Base-by-base conservation (phyloP, 2,888 invertebrate species). In the Plutella xylostella region DNA sequence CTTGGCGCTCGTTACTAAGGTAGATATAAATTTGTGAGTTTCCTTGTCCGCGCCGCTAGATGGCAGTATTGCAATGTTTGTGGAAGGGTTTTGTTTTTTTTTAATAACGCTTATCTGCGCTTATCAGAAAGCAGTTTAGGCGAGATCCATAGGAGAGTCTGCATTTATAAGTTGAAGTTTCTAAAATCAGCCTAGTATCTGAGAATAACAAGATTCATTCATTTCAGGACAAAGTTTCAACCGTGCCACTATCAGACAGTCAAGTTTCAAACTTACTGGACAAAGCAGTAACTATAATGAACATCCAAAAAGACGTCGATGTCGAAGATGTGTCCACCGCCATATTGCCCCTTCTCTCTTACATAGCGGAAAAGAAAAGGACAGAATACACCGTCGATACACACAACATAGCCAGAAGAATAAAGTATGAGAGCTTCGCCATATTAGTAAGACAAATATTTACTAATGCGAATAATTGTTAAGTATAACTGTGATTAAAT, bases 171-270 rank as follows among this genome's bases (percentile, higher is more conserved):
- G n/a, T n/a, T n/a, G n/a, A n/a, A n/a, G n/a, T n/a, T n/a, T n/a
- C n/a, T n/a, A n/a, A n/a, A n/a, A n/a, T n/a, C n/a, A n/a, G n/a
- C n/a, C n/a, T n/a, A n/a, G n/a, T n/a, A n/a, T n/a, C n/a, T n/a
- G n/a, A n/a, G n/a, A n/a, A n/a, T n/a, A n/a, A n/a, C n/a, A n/a
- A n/a, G n/a, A n/a, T 37, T 46, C 21, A 49, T 38, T 51, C 44
- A 43, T 78, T 77, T 44, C 72, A 83, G 82, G 72, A 69, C 49
- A 72, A 76, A 57, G 76, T 63, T 54, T 55, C 80, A 30, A 62
- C 57, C 41, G 68, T 67, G 45, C 71, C 73, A 0, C 44, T 77
- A 4, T 56, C 58, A 7, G 61, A 72, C 38, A 51, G 43, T 19
- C 68, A 73, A 57, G 65, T 77, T 6, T 43, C 54, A 28, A 50